A percentile compares a stretch with the other conserved stretches of the same genome.
Conservation (phyloP, 37 sponge, comb jelly and placozoan species). For the Halichondria panicea region DNA sequence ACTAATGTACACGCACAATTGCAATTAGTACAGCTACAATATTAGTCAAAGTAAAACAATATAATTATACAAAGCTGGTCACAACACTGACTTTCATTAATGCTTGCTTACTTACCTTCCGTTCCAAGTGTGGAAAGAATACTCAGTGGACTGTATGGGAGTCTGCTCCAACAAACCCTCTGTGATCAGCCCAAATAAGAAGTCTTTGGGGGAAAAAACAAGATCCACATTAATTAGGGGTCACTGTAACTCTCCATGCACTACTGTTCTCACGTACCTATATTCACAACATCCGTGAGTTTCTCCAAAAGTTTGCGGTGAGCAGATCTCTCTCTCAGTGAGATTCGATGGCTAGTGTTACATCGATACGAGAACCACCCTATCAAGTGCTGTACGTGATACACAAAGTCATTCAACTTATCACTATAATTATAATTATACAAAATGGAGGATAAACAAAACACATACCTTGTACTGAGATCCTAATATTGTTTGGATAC, state of each 20-base stretch:
- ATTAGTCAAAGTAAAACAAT: background rate
- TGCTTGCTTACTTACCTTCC: conserved; percentile 32
- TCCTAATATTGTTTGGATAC: conserved; percentile 14
- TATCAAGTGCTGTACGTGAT: conserved; percentile 40
- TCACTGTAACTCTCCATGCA: background rate
- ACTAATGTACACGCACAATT: too few relatives aligned
- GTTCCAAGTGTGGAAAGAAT: conserved; percentile 57
- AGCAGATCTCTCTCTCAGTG: conserved; percentile 58
- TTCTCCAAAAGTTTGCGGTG: conserved; percentile 45
- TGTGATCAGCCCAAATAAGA: conserved; percentile 46
- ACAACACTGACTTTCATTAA: background rate
- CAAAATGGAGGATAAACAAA: background rate
- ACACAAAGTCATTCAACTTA: background rate
- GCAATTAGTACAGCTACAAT: too few relatives aligned
- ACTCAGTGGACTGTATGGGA: conserved; percentile 45
- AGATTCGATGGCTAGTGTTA: conserved; percentile 49
- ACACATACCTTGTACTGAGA: conserved; percentile 12
- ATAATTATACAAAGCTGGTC: background rate
- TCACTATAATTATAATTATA: too few relatives aligned
- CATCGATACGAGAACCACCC: conserved; percentile 86
- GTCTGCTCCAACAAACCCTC: conserved; percentile 22
- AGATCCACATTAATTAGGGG: background rate
- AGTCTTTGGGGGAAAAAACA: conserved; percentile 8
- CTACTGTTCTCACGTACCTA: background rate
- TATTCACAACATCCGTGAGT: conserved; percentile 25